Evolutionary conservation across 1,140 invertebrate species (phyloP).

Genomic region (Atta texana): DNA sequence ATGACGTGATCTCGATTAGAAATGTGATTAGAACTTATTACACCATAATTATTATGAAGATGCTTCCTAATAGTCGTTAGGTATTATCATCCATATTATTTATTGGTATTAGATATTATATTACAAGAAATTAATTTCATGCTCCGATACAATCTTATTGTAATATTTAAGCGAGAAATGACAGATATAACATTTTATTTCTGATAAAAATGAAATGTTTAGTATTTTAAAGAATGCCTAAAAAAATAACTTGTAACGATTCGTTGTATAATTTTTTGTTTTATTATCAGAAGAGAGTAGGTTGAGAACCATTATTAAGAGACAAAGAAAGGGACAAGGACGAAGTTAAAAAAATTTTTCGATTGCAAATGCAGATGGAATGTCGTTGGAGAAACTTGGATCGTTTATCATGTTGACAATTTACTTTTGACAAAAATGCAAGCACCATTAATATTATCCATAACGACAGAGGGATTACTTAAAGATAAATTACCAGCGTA

Average conservation of each 20-base stretch:
- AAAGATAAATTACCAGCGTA: constrained; percentile 53
- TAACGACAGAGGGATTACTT: neutral
- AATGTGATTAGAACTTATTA: neutral
- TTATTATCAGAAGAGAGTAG: neutral
- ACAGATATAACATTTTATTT: neutral
- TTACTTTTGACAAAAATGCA: constrained; percentile 23
- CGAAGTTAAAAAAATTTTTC: constrained; percentile 13
- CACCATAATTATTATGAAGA: neutral
- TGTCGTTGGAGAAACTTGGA: neutral
- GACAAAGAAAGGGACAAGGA: constrained; percentile 49
- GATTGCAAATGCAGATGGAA: neutral
- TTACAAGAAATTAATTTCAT: neutral
- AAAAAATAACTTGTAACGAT: neutral
- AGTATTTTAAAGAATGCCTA: neutral
- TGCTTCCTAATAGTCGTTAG: too few species aligned
- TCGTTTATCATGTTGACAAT: constrained; percentile 1
- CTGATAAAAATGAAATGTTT: neutral
- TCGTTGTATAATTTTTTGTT: neutral
- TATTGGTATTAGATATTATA: too few species aligned
- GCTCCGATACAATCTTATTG: neutral
- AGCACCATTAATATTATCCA: neutral
- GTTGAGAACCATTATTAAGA: constrained; percentile 49
- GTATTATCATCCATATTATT: too few species aligned
- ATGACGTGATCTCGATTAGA: neutral
- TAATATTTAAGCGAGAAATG: neutral